These are phyloP conservation scores for Synchiropus splendidus DNA, from an alignment of 2,113 vertebrate species.

Conservation along the genomic window DNA sequence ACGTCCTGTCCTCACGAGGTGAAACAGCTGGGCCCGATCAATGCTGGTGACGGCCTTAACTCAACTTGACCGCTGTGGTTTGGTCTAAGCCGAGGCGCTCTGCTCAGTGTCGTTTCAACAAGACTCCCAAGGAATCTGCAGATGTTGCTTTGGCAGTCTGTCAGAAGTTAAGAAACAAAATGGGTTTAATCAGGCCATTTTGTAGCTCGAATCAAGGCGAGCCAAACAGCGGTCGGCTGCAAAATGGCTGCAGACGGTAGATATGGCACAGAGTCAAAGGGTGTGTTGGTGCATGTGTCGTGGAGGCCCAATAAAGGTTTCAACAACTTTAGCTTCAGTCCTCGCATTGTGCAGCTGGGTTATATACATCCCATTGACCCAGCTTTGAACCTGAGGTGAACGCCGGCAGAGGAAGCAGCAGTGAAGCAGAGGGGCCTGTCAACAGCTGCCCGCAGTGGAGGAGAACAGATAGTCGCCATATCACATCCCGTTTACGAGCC, in stretches of 20 bases:
- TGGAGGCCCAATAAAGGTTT: constrained; percentile 9
- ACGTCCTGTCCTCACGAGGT: constrained; percentile 22
- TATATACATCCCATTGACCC: constrained; percentile 21
- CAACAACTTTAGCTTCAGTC: constrained; percentile 3
- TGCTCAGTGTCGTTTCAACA: background rate
- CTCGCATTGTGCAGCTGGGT: constrained; percentile 7
- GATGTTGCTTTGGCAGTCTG: background rate
- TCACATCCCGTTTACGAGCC: constrained; percentile 36
- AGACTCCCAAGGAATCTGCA: background rate
- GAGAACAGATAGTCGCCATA: constrained; percentile 25
- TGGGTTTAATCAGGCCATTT: constrained; percentile 4
- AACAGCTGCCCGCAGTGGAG: constrained; percentile 31
- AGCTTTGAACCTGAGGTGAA: constrained; percentile 38
- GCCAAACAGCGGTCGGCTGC: constrained; percentile 1
- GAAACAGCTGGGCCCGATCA: constrained; percentile 32
- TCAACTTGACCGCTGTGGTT: constrained; percentile 13
- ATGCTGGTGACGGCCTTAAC: constrained; percentile 11
- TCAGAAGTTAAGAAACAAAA: background rate
- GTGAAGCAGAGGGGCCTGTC: constrained; percentile 34
- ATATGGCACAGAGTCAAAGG: constrained; percentile 7
- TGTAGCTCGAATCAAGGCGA: constrained; percentile 5
- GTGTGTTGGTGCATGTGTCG: background rate
- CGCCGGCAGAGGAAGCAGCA: constrained; percentile 18
- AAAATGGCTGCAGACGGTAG: constrained; percentile 12
- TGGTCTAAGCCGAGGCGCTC: background rate